Evolutionary conservation across 35 echinoderm and acorn worm genomes (phyloP).

Genomic region (Heliocidaris erythrogramma): DNA sequence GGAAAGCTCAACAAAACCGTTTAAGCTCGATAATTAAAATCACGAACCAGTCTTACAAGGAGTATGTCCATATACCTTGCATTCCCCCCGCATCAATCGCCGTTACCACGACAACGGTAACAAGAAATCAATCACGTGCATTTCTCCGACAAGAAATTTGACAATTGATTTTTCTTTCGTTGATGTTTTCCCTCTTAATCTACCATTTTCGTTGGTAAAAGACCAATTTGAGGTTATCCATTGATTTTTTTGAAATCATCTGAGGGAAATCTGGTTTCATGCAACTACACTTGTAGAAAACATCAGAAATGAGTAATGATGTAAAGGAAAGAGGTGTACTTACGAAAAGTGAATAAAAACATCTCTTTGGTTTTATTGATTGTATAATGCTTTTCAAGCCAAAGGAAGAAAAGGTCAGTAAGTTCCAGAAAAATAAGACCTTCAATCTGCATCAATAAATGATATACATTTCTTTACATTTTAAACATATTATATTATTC

Average conservation of each 20-base stretch:
- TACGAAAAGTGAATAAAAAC: neutral
- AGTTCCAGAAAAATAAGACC: too few species aligned
- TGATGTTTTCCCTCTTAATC: neutral
- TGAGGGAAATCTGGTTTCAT: neutral
- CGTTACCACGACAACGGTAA: neutral
- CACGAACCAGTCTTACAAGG: slow-evolving; percentile 23
- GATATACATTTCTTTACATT: too few species aligned
- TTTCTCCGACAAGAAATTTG: neutral
- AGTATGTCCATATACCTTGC: neutral
- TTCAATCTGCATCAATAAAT: too few species aligned
- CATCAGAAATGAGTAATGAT: too few species aligned
- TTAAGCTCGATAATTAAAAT: slow-evolving; percentile 45
- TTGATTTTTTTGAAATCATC: neutral
- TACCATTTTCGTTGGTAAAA: neutral
- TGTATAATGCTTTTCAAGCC: neutral
- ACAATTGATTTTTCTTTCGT: slow-evolving; percentile 3
- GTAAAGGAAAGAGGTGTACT: neutral
- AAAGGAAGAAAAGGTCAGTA: too few species aligned
- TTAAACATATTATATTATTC: too few species aligned
- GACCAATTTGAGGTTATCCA: neutral
- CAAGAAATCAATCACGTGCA: neutral
- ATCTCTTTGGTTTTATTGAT: neutral
- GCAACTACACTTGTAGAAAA: too few species aligned
- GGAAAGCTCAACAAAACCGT: slow-evolving; percentile 9
- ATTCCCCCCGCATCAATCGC: neutral